A percentile compares a stretch with the other conserved stretches of the same genome.
Conservation (phyloP, 2,888 invertebrate species). For the Mylabris sibirica region DNA sequence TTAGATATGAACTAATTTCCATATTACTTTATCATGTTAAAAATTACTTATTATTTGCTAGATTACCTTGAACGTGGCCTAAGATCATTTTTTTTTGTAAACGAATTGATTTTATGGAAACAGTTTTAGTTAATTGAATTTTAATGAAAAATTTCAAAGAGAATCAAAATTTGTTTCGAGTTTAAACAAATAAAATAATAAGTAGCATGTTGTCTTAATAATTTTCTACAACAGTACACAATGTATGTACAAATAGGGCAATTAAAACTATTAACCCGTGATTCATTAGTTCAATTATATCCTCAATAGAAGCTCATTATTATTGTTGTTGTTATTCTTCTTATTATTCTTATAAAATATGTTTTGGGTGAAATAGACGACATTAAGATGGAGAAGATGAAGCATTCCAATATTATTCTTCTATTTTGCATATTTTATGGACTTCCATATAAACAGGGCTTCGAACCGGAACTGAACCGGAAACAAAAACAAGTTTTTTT, state of each 20-base stretch:
- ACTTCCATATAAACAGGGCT: too few species aligned
- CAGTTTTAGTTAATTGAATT: too few species aligned
- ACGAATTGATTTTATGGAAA: too few species aligned
- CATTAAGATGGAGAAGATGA: too few species aligned
- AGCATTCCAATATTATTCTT: not conserved
- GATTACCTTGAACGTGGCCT: conserved; percentile 16
- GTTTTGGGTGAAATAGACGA: too few species aligned
- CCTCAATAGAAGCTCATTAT: conserved; percentile 23
- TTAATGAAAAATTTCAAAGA: too few species aligned
- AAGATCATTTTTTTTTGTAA: too few species aligned
- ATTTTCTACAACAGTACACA: not conserved
- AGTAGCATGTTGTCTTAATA: not conserved
- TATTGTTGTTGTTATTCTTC: not conserved
- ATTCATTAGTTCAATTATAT: conserved; percentile 37
- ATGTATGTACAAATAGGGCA: conserved; percentile 27
- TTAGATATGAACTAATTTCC: not conserved
- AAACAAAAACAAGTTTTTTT: too few species aligned
- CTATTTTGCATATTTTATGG: too few species aligned
- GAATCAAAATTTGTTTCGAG: too few species aligned
- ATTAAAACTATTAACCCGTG: conserved; percentile 38
- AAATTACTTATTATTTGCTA: not conserved
- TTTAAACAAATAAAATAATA: too few species aligned
- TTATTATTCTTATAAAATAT: not conserved
- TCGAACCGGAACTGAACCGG: too few species aligned
- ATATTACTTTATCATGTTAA: not conserved